Evolutionary conservation across 2,113 vertebrate species (phyloP).

Genomic region (Asarcornis scutulata): DNA sequence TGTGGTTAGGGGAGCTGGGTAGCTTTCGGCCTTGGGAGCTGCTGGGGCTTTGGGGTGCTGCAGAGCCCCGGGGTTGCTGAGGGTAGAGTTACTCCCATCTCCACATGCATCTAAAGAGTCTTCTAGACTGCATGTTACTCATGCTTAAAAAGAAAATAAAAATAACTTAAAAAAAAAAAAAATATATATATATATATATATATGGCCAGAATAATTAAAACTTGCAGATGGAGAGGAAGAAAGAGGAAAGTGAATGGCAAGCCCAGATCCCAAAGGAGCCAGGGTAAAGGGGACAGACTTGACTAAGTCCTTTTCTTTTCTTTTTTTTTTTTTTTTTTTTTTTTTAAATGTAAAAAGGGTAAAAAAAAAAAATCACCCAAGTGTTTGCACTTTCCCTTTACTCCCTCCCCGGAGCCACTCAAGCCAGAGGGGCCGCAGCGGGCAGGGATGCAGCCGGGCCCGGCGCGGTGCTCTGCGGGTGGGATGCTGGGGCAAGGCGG

Average conservation of each 20-base stretch:
- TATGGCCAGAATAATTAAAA: neutral
- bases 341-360: neutral
- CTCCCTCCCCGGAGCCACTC: neutral
- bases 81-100: neutral
- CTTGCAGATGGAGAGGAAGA: neutral
- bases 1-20: accelerated
- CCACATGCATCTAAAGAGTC: neutral
- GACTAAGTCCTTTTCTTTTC: neutral
- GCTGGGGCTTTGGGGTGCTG: neutral
- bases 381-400: neutral
- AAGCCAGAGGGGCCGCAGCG: neutral
- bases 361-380: too few relatives aligned
- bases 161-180: neutral
- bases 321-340: neutral
- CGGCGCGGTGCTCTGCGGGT: neutral
- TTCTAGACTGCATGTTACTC: neutral
- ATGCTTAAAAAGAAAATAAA: neutral
- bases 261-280: neutral
- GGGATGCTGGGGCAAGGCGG: too few relatives aligned
- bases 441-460: neutral
- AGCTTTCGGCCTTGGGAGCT: neutral
- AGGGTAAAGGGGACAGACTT: neutral
- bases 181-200: too few relatives aligned
- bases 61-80: neutral
- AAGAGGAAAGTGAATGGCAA: neutral